Percentiles rank a stretch among this genome's conserved stretches.
Conservation (phyloP, 2,113 vertebrate genomes). For the Syrmaticus mikado region DNA sequence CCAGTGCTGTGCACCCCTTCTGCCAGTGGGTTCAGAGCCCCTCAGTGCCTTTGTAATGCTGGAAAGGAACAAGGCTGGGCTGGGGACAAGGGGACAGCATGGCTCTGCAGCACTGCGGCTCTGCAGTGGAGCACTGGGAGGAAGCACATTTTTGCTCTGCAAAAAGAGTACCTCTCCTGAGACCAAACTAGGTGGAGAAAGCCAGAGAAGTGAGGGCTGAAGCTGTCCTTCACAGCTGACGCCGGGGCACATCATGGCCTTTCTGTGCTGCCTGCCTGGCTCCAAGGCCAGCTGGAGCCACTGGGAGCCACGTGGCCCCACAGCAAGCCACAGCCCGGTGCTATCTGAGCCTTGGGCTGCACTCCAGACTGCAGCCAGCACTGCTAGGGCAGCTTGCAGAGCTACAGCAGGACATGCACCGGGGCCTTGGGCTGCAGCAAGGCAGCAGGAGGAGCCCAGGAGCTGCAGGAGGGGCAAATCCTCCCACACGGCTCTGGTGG, state of each 20-base stretch:
- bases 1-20: neutral
- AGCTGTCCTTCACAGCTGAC: neutral
- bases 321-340: too few species aligned
- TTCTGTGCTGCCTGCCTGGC: neutral
- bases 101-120: neutral
- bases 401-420: too few species aligned
- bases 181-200: neutral
- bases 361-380: too few species aligned
- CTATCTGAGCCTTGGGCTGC: too few species aligned
- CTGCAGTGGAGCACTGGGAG: neutral
- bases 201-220: neutral
- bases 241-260: constrained; percentile 37
- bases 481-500: neutral
- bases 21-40: neutral
- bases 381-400: too few species aligned
- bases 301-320: neutral
- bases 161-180: neutral
- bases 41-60: constrained; percentile 44
- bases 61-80: neutral
- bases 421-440: too few species aligned
- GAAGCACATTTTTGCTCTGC: neutral
- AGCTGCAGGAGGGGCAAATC: neutral
- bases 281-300: constrained; percentile 32
- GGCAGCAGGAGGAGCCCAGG: neutral
- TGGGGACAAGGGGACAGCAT: neutral